Evolutionary conservation across 1,140 invertebrate species (phyloP).

Genomic region (Halotydeus destructor): DNA sequence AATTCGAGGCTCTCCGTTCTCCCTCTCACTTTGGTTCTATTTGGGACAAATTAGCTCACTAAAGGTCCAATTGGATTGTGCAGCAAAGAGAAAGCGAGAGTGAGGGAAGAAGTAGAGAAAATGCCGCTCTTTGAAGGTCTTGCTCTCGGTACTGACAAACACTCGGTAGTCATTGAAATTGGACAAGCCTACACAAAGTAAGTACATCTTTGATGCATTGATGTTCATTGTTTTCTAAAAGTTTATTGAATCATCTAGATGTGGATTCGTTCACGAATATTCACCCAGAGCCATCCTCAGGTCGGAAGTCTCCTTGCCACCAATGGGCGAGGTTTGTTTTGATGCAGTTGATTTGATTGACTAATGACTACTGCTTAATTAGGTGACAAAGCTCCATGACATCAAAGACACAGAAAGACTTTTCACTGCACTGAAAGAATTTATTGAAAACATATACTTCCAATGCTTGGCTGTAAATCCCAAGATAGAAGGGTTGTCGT

Average conservation of each 20-base stretch:
- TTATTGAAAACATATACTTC: conserved; percentile 68
- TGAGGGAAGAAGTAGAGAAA: neutral
- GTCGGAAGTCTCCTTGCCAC: conserved; percentile 45
- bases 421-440: conserved; percentile 63
- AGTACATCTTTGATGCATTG: conserved; percentile 19
- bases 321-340: conserved; percentile 33
- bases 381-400: conserved; percentile 37
- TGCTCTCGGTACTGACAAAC: conserved; percentile 55
- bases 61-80: no score
- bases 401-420: conserved; percentile 49
- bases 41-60: no score
- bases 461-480: conserved; percentile 73
- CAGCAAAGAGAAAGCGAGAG: no score
- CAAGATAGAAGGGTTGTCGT: conserved; percentile 69
- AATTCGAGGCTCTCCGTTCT: no score
- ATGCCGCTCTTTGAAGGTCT: conserved; percentile 50
- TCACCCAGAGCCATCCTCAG: conserved; percentile 65
- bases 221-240: conserved; percentile 11
- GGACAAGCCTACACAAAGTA: conserved; percentile 83
- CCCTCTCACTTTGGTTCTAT: no score
- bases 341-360: conserved; percentile 1
- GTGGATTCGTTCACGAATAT: conserved; percentile 71
- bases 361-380: conserved; percentile 12
- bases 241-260: conserved; percentile 37
- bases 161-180: conserved; percentile 70